phyloP scores from a whole-genome alignment of 1,140 invertebrate genomes.

The Ips typographus region DNA sequence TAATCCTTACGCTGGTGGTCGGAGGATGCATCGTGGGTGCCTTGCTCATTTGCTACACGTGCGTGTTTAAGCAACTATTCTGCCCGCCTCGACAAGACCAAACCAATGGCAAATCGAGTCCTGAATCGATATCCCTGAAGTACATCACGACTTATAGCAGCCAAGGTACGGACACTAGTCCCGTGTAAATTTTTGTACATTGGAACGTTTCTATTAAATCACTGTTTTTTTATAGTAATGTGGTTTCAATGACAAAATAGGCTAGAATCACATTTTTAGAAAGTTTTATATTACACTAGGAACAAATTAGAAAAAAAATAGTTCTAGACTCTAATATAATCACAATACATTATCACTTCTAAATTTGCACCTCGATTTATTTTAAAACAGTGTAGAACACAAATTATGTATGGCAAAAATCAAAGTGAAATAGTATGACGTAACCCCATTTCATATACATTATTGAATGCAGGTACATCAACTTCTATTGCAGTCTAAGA shows the following conservation, averaged over 20 bases:
- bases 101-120: slow-evolving; percentile 12
- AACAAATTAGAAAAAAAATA: slow-evolving; percentile 2
- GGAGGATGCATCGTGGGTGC: slow-evolving; percentile 13
- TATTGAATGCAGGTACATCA: no score
- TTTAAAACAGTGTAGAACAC: no score
- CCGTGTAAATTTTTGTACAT: slow-evolving; percentile 16
- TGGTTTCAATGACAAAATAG: no score
- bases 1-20: slow-evolving; percentile 6
- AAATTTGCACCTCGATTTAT: slow-evolving; percentile 18
- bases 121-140: slow-evolving; percentile 19
- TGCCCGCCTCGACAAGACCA: slow-evolving; percentile 7
- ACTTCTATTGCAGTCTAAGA: no score
- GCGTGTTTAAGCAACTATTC: slow-evolving; percentile 24
- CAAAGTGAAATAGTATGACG: no score
- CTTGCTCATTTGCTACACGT: slow-evolving; percentile 23
- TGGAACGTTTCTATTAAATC: no score
- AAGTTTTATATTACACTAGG: not conserved
- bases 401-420: no score
- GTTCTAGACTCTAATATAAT: slow-evolving; percentile 9
- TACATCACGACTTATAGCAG: slow-evolving; percentile 16
- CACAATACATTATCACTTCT: slow-evolving; percentile 25
- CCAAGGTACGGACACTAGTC: slow-evolving; percentile 18
- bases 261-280: no score
- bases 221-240: no score
- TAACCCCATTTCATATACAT: no score